These are phyloP conservation scores for Phoenicopterus ruber DNA, from an alignment of 2,113 vertebrate genomes.

Conservation along the genomic window DNA sequence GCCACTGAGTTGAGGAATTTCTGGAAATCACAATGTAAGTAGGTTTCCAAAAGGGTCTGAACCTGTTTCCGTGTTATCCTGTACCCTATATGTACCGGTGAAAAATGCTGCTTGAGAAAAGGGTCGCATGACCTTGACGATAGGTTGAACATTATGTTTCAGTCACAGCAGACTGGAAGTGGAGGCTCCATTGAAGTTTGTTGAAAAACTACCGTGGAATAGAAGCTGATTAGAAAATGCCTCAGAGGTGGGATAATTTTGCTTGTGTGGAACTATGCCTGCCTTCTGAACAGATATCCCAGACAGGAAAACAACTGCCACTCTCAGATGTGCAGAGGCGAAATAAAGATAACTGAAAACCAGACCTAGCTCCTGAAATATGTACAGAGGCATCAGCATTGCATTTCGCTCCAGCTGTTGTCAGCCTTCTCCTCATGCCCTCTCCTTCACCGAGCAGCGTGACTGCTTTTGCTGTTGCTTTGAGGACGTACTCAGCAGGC, in stretches of 20 bases:
- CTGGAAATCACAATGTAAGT: background rate
- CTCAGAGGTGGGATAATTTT: background rate
- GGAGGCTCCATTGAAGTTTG: background rate
- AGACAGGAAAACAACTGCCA: background rate
- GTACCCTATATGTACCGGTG: background rate
- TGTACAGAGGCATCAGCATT: background rate
- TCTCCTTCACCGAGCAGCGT: constrained; percentile 2
- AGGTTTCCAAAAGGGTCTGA: background rate
- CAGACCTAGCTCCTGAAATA: background rate
- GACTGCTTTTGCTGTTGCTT: background rate
- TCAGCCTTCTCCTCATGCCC: background rate
- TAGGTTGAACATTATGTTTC: background rate
- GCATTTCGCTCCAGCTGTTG: background rate
- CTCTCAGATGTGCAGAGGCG: background rate
- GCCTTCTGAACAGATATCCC: background rate
- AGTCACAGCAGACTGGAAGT: background rate
- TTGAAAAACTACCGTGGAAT: background rate
- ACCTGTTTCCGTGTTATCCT: background rate
- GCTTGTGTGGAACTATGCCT: background rate
- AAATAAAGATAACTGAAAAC: background rate
- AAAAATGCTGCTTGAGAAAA: background rate
- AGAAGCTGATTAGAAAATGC: background rate
- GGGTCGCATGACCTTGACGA: background rate
- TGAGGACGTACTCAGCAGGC: constrained; percentile 22
- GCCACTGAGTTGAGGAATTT: background rate